phyloP scores from a whole-genome alignment of 2,113 vertebrate genomes.

The Mus pahari region DNA sequence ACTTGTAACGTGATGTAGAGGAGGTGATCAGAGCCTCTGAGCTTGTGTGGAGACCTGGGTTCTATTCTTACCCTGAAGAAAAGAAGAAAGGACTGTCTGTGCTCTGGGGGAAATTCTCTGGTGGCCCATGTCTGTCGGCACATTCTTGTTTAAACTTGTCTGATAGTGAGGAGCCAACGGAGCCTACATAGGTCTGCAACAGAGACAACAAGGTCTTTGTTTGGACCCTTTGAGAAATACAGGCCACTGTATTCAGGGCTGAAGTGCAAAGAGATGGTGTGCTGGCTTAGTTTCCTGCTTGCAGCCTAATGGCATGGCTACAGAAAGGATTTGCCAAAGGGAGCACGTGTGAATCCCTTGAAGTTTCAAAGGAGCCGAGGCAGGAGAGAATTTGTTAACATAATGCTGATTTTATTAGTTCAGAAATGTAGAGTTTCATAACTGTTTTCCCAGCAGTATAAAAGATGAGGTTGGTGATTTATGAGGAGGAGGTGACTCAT shows the following conservation, averaged over 20 bases:
- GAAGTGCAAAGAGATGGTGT: neutral
- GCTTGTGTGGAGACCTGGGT: neutral
- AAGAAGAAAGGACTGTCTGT: neutral
- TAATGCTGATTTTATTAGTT: slow-evolving; percentile 39
- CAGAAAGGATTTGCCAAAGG: slow-evolving; percentile 15
- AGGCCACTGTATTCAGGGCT: neutral
- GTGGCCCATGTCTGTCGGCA: neutral
- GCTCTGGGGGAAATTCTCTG: neutral
- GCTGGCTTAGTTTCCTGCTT: neutral
- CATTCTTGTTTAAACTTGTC: neutral
- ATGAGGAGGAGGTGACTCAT: neutral
- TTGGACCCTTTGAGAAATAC: slow-evolving; percentile 17
- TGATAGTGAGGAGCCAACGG: neutral
- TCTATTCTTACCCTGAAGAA: neutral
- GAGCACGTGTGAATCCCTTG: neutral
- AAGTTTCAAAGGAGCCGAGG: neutral
- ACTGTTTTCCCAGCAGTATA: slow-evolving; percentile 27
- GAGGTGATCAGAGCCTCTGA: neutral
- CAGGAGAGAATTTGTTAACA: neutral
- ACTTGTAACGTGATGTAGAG: neutral
- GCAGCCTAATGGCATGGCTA: neutral
- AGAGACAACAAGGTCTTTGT: slow-evolving; percentile 52
- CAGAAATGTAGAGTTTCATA: slow-evolving; percentile 53
- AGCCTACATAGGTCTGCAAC: neutral
- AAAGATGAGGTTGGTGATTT: slow-evolving; percentile 13